Evolutionary conservation across 2,113 vertebrate genomes (phyloP), one percentile per base, ranked within the genome.

Genomic region (Dicentrarchus labrax): DNA sequence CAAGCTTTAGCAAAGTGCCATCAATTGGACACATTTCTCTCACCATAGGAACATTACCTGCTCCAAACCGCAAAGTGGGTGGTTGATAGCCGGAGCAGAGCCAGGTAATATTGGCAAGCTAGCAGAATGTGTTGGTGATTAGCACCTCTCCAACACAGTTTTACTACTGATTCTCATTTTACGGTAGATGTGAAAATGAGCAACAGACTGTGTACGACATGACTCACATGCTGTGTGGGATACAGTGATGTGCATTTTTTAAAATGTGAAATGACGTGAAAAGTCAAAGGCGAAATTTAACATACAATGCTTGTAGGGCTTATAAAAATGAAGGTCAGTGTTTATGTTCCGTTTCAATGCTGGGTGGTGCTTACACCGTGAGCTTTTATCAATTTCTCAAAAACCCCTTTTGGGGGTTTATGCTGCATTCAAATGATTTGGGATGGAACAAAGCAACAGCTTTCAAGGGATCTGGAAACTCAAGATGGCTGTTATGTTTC

Each of bases 21-120:
- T 75, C 7, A 79, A 54, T 54, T 79, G 64, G 59, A 85, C 53
- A 68, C 43, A n/a, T 79, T 76, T 75, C 57, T 76, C 17, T 82
- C 82, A 61, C 85, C 72, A 72, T 66, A 61, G 78, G 72, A 82
- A 82, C 69, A 4, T 76, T 50, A 72, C 88, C 82, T 82, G 75
- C 24, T 85, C 85, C 74, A 70, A 82, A 61, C 39, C 56, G 60
- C 30, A 19, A 60, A 60, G 82, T 76, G 82, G 74, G 88, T 38
- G 78, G 81, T 57, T 79, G 65, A 72, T 53, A 76, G 74, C 69
- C 36, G 48, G 66, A 89, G 74, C 71, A 48, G 47, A 84, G 81
- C 85, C 82, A 85, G 82, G 62, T 83, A 76, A 72, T 60, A 72
- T 65, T 89, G 82, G 78, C 75, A 9, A 47, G 56, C 50, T 21